Conservation (phyloP, 2,888 invertebrate species). For the Epirrhoe alternata region DNA sequence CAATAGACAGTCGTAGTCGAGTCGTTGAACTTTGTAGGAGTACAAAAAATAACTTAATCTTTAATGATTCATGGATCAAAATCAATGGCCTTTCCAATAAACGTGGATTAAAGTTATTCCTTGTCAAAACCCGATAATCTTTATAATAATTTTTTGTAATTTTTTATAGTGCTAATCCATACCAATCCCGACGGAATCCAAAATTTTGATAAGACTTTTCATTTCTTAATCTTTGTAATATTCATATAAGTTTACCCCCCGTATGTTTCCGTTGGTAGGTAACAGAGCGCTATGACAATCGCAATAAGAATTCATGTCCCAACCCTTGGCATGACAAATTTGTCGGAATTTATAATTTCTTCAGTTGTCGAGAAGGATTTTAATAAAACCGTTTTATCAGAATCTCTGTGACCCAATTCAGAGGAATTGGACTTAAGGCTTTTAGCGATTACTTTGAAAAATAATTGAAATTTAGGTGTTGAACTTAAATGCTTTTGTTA, state of each 20-base stretch:
- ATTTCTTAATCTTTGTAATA: too few species aligned
- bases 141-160: too few species aligned
- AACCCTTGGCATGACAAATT: constrained; percentile 56
- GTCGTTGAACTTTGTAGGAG: too few species aligned
- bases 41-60: too few species aligned
- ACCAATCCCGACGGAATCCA: too few species aligned
- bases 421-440: constrained; percentile 19
- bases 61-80: too few species aligned
- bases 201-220: too few species aligned
- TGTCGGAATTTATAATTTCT: constrained; percentile 48
- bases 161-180: too few species aligned
- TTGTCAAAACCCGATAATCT: too few species aligned
- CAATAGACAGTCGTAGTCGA: too few species aligned
- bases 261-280: constrained; percentile 38
- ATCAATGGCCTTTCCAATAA: too few species aligned
- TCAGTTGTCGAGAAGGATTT: constrained; percentile 38
- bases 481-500: constrained; percentile 1
- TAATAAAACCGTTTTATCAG: constrained; percentile 39
- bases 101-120: too few species aligned
- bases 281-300: constrained; percentile 45
- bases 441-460: constrained; percentile 21
- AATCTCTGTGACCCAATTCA: constrained; percentile 20
- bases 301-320: constrained; percentile 55
- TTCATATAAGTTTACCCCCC: constrained; percentile 20
- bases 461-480: constrained; percentile 10